Base-by-base conservation (phyloP, 2,113 vertebrate genomes). In the Rynchops niger region DNA sequence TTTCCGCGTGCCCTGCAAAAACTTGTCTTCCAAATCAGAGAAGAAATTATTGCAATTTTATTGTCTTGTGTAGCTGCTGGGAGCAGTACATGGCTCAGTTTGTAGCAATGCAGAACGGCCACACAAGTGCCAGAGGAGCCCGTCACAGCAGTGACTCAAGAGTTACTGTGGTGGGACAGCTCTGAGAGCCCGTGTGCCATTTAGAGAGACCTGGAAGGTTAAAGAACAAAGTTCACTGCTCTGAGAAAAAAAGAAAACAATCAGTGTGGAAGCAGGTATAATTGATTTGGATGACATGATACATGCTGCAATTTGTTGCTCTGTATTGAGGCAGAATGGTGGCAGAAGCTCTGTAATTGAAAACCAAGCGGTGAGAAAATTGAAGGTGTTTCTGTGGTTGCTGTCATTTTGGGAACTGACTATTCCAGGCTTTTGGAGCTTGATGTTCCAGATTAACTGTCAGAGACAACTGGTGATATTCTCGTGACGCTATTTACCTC, bases 291-390 rank as follows among this genome's bases (percentile, higher is more conserved):
- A 84, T 84, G 63, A 82, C 69, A 87, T 59, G 85, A 90, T 78
- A 73, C 59, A 84, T 92, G 86, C 73, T 84, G 69, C 63, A 84
- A 92, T 87, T 95, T 90, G 55, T 77, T 92, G 49, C 40, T 53
- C 49, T 78, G 65, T 81, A 65, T 65, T 67, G 63, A 84, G 82
- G 38, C 32, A 92, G 82, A 84, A 87, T 81, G 58, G 45, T 0
- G 0, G 49, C 42, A 74, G 66, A 79, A 94, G 61, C 43, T 91
- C 83, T 67, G 80, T 93, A 95, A 92, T 85, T 93, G 86, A 94
- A 93, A 95, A 95, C 22, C 70, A 88, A 90, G 66, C n/a, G 34
- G n/a, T 86, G 45, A 94, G 86, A 94, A 94, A 94, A 88, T 91
- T 79, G 83, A 85, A 88, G 52, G 23, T 20, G 52, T 63, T 94